Conservation (phyloP, 2,888 invertebrate genomes). For the Drosophila melanocephala region DNA sequence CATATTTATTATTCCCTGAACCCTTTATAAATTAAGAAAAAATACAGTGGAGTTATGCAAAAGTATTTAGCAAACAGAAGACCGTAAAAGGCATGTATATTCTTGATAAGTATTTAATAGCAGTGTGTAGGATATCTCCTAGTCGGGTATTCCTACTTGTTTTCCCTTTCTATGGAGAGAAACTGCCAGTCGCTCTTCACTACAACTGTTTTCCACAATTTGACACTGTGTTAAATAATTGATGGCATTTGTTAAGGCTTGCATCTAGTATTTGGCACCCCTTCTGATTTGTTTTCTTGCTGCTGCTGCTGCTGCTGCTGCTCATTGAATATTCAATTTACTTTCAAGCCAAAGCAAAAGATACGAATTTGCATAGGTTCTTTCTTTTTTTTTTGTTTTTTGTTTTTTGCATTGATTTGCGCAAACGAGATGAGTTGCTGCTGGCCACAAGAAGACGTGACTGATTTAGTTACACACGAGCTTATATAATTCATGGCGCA, state of each 20-base stretch:
- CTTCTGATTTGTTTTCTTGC: not conserved
- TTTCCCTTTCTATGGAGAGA: not conserved
- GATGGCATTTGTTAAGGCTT: slow-evolving; percentile 47
- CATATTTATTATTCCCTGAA: not conserved
- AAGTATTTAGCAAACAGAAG: not conserved
- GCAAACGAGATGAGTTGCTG: slow-evolving; percentile 8
- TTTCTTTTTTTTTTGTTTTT: not conserved
- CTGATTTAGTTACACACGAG: slow-evolving; percentile 25
- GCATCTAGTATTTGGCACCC: not conserved
- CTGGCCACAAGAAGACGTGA: slow-evolving; percentile 2
- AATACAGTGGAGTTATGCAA: not conserved
- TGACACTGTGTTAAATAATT: slow-evolving; percentile 64
- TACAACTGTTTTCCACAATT: slow-evolving; percentile 15
- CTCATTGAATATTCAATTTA: slow-evolving; percentile 76
- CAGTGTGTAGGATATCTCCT: not conserved
- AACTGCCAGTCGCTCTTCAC: slow-evolving; percentile 16
- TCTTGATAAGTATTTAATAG: too few relatives aligned
- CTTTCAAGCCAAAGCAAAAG: slow-evolving; percentile 39
- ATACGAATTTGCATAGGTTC: slow-evolving; percentile 51
- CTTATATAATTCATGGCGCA: slow-evolving; percentile 67
- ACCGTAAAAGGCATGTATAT: not conserved
- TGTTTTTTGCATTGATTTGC: slow-evolving; percentile 59
- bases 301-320: slow-evolving; percentile 8
- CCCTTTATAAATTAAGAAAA: too few relatives aligned
- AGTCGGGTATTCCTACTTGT: not conserved